Evolutionary conservation across 2,888 invertebrate species (phyloP).

Genomic region (Leucoma salicis): DNA sequence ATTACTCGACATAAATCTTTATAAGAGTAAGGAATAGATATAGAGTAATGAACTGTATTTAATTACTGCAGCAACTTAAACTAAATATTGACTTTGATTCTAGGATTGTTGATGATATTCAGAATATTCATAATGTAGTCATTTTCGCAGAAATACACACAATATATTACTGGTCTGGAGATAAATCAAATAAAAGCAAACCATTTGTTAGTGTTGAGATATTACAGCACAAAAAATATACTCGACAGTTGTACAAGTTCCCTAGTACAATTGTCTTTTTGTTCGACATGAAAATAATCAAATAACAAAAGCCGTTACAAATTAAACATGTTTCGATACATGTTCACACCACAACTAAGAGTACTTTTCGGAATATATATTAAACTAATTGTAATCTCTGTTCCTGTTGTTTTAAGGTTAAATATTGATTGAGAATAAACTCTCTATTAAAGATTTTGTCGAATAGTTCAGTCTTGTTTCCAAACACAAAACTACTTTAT

Average conservation of each 20-base stretch:
- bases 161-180: too few relatives aligned
- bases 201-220: too few relatives aligned
- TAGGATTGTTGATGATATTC: too few relatives aligned
- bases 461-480: slow-evolving; percentile 29
- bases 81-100: too few relatives aligned
- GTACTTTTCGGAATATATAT: not conserved
- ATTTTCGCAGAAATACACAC: too few relatives aligned
- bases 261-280: slow-evolving; percentile 37
- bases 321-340: slow-evolving; percentile 30
- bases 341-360: slow-evolving; percentile 10
- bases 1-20: too few relatives aligned
- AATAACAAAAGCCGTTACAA: slow-evolving; percentile 34
- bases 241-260: slow-evolving; percentile 34
- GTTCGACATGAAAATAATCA: slow-evolving; percentile 41
- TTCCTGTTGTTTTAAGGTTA: slow-evolving; percentile 8
- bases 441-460: not conserved
- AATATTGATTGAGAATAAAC: not conserved
- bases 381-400: slow-evolving; percentile 8
- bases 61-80: too few relatives aligned
- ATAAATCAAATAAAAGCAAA: too few relatives aligned
- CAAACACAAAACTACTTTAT: slow-evolving; percentile 16
- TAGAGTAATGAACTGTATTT: too few relatives aligned
- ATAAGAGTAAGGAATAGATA: too few relatives aligned
- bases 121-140: too few relatives aligned
- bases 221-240: too few relatives aligned